Evolutionary conservation across 2,888 invertebrate genomes (phyloP).

Genomic region (Hypena proboscidalis): DNA sequence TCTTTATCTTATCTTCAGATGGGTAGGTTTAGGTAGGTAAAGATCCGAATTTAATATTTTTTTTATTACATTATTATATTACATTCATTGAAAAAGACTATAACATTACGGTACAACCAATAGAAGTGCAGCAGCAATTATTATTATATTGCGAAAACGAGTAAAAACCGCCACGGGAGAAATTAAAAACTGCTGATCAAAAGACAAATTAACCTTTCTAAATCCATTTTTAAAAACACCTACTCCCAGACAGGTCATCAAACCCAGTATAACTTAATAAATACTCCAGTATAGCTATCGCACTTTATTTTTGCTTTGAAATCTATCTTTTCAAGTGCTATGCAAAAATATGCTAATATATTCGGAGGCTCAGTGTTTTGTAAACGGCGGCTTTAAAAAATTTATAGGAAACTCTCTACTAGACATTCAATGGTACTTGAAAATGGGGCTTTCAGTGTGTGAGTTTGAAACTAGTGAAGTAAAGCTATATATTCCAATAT

Average conservation of each 20-base stretch:
- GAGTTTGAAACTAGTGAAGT: background rate
- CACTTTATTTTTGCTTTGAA: slow-evolving; percentile 8
- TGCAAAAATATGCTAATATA: slow-evolving; percentile 15
- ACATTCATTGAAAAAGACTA: too few relatives aligned
- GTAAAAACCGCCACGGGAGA: too few relatives aligned
- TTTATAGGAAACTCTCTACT: slow-evolving; percentile 14
- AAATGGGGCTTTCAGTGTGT: slow-evolving; percentile 4
- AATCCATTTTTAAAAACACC: background rate
- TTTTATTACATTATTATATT: too few relatives aligned
- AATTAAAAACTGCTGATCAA: background rate
- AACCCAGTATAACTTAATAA: background rate
- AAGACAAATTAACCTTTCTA: background rate
- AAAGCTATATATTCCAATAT: too few relatives aligned
- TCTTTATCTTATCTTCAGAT: too few relatives aligned
- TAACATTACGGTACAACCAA: too few relatives aligned
- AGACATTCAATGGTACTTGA: slow-evolving; percentile 12
- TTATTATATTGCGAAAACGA: too few relatives aligned
- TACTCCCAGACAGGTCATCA: too few relatives aligned
- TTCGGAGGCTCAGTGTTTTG: slow-evolving; percentile 11
- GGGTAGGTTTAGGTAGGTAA: too few relatives aligned
- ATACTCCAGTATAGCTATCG: background rate
- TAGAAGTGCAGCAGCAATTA: too few relatives aligned
- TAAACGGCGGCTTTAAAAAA: slow-evolving; percentile 12
- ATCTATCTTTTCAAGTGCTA: slow-evolving; percentile 12
- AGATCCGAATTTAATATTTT: too few relatives aligned